Conservation (phyloP, 1,140 invertebrate species). For the Monomorium pharaonis region DNA sequence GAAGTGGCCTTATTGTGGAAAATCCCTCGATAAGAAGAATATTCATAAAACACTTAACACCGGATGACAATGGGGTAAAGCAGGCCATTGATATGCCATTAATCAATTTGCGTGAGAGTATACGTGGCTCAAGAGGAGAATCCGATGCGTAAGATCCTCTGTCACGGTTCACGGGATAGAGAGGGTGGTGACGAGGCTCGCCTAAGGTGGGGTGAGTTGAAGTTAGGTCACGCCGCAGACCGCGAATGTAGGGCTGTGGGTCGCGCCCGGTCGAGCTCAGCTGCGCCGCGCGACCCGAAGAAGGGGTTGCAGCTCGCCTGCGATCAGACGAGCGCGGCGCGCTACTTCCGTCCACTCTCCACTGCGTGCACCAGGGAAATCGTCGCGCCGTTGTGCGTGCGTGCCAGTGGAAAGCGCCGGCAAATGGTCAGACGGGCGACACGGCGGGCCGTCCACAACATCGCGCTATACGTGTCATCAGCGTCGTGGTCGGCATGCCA, state of each 20-base stretch:
- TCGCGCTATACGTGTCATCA: background rate
- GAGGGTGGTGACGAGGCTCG: conserved; percentile 63
- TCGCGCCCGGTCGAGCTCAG: conserved; percentile 83
- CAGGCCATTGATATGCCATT: background rate
- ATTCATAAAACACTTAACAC: background rate
- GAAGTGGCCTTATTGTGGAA: background rate
- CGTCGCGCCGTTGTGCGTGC: background rate
- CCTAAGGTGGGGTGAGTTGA: conserved; percentile 75
- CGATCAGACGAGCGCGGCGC: conserved; percentile 58
- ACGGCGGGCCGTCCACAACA: background rate
- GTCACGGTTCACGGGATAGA: conserved; percentile 23
- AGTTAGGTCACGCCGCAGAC: conserved; percentile 82
- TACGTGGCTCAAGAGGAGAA: conserved; percentile 15
- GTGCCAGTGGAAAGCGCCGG: conserved; percentile 51
- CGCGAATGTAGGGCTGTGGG: conserved; percentile 85
- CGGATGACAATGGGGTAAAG: background rate
- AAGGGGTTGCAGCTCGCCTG: conserved; percentile 72
- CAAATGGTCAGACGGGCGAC: conserved; percentile 33
- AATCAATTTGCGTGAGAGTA: background rate
- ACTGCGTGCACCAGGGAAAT: conserved; percentile 2
- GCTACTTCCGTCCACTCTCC: conserved; percentile 33
- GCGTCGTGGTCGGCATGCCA: background rate
- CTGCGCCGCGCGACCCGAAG: conserved; percentile 76
- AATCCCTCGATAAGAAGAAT: background rate
- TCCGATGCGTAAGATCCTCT: conserved; percentile 64